phyloP scores from a whole-genome alignment of 1,140 invertebrate species.

The Paracyclopina nana region DNA sequence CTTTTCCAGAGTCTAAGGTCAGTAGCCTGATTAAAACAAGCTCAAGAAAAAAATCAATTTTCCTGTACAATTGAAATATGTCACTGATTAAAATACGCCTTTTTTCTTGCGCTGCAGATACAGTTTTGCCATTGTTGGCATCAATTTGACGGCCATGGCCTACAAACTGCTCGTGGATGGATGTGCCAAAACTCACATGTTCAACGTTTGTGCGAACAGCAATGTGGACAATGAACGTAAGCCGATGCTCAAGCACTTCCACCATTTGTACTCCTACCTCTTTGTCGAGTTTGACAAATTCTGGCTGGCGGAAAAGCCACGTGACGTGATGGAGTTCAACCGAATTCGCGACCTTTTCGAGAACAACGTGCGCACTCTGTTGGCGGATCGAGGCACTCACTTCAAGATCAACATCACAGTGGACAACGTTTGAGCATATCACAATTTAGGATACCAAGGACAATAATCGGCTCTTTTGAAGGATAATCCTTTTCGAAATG shows the following conservation, averaged over 20 bases:
- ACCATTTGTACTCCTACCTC: slow-evolving; percentile 80
- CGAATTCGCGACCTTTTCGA: slow-evolving; percentile 65
- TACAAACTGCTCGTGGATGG: slow-evolving; percentile 56
- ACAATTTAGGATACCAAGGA: too few relatives aligned
- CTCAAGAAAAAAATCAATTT: too few relatives aligned
- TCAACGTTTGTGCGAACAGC: slow-evolving; percentile 43
- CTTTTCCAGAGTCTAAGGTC: too few relatives aligned
- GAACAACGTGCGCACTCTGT: slow-evolving; percentile 38
- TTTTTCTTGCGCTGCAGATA: slow-evolving; percentile 27
- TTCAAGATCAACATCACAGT: slow-evolving; percentile 51
- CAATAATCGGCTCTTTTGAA: too few relatives aligned
- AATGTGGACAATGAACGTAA: slow-evolving; percentile 30
- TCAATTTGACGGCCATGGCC: slow-evolving; percentile 82
- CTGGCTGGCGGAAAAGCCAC: slow-evolving; percentile 73
- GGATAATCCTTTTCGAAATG: too few relatives aligned
- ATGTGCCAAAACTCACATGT: slow-evolving; percentile 73
- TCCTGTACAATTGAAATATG: too few relatives aligned
- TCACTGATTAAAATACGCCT: background rate
- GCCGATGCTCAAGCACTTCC: slow-evolving; percentile 53
- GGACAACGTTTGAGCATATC: slow-evolving; percentile 27
- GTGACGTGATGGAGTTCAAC: slow-evolving; percentile 85
- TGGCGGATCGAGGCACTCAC: slow-evolving; percentile 39
- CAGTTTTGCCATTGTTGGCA: slow-evolving; percentile 55
- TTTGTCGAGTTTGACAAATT: slow-evolving; percentile 83
- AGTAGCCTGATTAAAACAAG: too few relatives aligned